Conservation (phyloP, 2,797 vertebrate species). For the Gambusia yucatana region DNA sequence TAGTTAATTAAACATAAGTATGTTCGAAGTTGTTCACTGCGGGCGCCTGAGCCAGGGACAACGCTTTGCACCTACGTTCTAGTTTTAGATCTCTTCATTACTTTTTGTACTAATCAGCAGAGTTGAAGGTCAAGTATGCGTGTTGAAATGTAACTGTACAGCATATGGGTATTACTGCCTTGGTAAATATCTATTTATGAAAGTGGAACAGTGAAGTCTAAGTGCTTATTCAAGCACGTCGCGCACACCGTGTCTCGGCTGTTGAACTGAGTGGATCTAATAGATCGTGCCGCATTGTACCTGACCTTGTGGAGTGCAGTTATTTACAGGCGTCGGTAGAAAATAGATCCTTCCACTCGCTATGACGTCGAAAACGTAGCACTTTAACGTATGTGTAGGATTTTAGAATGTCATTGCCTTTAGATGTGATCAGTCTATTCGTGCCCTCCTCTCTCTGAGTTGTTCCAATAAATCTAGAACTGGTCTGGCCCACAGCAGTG, state of each 20-base stretch:
- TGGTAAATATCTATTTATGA: constrained; percentile 17
- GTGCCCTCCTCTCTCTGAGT: constrained; percentile 3
- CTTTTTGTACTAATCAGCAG: constrained; percentile 21
- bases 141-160: not conserved
- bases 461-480: not conserved
- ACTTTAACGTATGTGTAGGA: constrained; percentile 12
- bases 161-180: not conserved
- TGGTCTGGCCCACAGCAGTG: not conserved
- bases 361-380: not conserved
- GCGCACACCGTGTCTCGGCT: constrained; percentile 22
- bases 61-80: not conserved
- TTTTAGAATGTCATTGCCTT: constrained; percentile 44
- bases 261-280: constrained; percentile 19
- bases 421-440: constrained; percentile 38
- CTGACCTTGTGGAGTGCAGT: constrained; percentile 42
- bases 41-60: constrained; percentile 7
- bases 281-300: constrained; percentile 1
- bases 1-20: constrained; percentile 79
- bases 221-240: constrained; percentile 5
- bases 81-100: constrained; percentile 16
- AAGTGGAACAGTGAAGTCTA: constrained; percentile 20
- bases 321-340: constrained; percentile 26
- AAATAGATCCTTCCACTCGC: constrained; percentile 10
- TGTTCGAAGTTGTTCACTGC: constrained; percentile 41
- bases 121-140: constrained; percentile 22